Percentiles rank a stretch among this genome's conserved stretches.
These are phyloP conservation scores for Bostrychus sinensis DNA, from an alignment of 2,113 vertebrate species.

Conservation along the genomic window DNA sequence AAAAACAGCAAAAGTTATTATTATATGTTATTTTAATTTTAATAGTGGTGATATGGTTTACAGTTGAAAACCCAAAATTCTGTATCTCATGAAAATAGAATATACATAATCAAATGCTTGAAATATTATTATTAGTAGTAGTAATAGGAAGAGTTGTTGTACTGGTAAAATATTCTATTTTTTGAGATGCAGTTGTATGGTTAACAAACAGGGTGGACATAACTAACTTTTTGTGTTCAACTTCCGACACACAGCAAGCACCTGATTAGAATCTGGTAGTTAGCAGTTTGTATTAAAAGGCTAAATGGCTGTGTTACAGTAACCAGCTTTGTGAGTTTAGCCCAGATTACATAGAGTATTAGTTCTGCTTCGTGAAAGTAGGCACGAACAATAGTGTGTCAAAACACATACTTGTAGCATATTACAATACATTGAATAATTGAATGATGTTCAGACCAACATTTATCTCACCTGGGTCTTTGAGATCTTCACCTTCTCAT, in stretches of 20 bases:
- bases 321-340: constrained; percentile 1
- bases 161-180: too few species aligned
- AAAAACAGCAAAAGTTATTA: too few species aligned
- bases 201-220: neutral
- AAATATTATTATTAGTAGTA: too few species aligned
- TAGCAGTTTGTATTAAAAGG: neutral
- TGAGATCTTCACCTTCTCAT: constrained; percentile 81
- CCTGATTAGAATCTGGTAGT: neutral
- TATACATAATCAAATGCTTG: too few species aligned
- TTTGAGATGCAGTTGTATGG: too few species aligned
- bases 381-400: neutral
- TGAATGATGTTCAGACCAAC: too few species aligned
- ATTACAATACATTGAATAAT: too few species aligned
- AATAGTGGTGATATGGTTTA: too few species aligned
- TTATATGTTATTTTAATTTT: too few species aligned
- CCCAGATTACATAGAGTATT: neutral
- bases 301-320: neutral
- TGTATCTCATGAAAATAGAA: too few species aligned
- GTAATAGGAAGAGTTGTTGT: too few species aligned
- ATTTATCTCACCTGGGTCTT: constrained; percentile 78
- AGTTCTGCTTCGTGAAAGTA: neutral
- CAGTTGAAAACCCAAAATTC: too few species aligned
- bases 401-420: neutral
- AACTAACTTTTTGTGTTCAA: neutral
- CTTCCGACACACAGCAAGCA: neutral